phyloP scores from a whole-genome alignment of 2,888 invertebrate species.

The Tenthredo mesomela region DNA sequence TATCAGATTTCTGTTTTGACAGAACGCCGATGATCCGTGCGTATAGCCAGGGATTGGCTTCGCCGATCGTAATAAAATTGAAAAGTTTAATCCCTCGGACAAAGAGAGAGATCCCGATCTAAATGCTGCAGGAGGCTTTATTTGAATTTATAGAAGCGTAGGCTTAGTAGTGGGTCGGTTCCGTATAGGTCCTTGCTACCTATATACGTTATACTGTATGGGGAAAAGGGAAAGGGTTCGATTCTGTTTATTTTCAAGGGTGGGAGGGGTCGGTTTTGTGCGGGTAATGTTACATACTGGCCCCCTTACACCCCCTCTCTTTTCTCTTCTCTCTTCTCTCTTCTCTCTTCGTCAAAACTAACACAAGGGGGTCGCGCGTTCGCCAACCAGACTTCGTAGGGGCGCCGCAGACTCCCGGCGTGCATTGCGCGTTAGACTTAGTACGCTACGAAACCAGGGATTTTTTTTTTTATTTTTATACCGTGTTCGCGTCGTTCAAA shows the following conservation, averaged over 20 bases:
- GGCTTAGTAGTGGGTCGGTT: conserved; percentile 26
- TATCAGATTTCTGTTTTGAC: conserved; percentile 77
- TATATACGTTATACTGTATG: not conserved
- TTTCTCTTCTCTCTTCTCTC: not conserved
- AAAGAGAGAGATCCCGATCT: conserved; percentile 61
- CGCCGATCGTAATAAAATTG: conserved; percentile 53
- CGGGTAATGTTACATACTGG: conserved; percentile 63
- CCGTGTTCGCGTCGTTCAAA: conserved; percentile 18
- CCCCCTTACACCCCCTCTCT: conserved; percentile 39
- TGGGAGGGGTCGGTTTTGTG: conserved; percentile 56
- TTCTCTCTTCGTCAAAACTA: conserved; percentile 47
- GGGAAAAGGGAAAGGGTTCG: conserved; percentile 68
- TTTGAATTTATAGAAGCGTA: conserved; percentile 69
- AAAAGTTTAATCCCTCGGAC: conserved; percentile 58
- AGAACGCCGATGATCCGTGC: conserved; percentile 73
- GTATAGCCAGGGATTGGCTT: conserved; percentile 43
- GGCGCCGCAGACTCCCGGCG: conserved; percentile 25
- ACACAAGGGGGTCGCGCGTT: conserved; percentile 42
- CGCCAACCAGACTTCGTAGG: conserved; percentile 46
- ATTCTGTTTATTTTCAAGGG: conserved; percentile 73
- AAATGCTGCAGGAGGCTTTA: conserved; percentile 59
- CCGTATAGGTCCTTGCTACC: not conserved
- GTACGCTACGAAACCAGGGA: not conserved
- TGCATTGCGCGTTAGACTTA: not conserved
- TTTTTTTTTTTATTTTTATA: not conserved